These are phyloP conservation scores for Australoheros facetus DNA, from an alignment of 2,797 vertebrate species.

Conservation along the genomic window DNA sequence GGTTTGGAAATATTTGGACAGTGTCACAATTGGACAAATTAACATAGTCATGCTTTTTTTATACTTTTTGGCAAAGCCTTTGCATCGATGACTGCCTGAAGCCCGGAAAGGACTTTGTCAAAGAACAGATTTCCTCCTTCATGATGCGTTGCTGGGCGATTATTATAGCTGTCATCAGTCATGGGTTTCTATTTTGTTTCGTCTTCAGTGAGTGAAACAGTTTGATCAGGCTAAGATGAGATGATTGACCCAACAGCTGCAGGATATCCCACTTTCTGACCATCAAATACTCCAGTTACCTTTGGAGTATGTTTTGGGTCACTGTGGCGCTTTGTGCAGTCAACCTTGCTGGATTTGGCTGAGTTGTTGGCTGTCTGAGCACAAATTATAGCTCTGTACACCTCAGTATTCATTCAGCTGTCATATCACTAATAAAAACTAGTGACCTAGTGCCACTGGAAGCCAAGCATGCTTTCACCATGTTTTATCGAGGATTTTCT, in stretches of 20 bases:
- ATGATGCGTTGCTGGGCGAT: not conserved
- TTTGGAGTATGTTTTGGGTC: not conserved
- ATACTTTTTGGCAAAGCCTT: not conserved
- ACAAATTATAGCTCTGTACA: not conserved
- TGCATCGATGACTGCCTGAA: not conserved
- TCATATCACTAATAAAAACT: slow-evolving; percentile 5
- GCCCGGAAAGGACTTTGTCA: not conserved
- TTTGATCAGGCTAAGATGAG: not conserved
- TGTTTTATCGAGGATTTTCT: not conserved
- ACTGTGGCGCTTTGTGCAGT: not conserved
- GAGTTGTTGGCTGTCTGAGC: not conserved
- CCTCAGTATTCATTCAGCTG: slow-evolving; percentile 3
- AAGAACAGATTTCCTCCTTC: not conserved
- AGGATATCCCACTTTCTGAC: not conserved
- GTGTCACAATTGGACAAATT: not conserved
- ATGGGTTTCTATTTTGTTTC: not conserved
- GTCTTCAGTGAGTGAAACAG: not conserved
- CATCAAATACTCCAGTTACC: not conserved
- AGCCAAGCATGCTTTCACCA: not conserved
- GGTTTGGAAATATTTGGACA: not conserved
- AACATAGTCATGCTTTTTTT: not conserved
- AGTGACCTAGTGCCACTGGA: not conserved
- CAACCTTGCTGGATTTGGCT: not conserved
- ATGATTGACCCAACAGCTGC: not conserved
- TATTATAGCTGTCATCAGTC: not conserved